Evolutionary conservation across 2,113 vertebrate genomes (phyloP).

Genomic region (Myrmophylax atrothorax): DNA sequence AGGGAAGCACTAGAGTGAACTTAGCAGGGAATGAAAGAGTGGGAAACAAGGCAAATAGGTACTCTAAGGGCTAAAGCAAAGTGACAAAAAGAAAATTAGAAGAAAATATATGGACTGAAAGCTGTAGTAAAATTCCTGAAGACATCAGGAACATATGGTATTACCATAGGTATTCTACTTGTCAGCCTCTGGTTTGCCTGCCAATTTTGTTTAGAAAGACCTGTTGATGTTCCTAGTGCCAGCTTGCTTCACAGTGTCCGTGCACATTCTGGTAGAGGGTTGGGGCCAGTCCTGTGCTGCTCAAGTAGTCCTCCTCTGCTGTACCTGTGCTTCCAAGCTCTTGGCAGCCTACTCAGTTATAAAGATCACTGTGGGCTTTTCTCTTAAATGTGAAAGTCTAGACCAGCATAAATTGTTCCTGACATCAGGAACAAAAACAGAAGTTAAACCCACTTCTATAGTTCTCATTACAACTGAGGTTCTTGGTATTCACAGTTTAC

Average conservation of each 20-base stretch:
- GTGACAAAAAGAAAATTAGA: not conserved
- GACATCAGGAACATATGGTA: not conserved
- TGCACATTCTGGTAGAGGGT: not conserved
- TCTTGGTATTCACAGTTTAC: not conserved
- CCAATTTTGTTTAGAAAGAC: not conserved
- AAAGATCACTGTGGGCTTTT: not conserved
- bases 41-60: not conserved
- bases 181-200: not conserved
- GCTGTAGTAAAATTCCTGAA: not conserved
- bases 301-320: not conserved
- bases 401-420: not conserved
- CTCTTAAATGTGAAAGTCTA: not conserved
- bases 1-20: not conserved
- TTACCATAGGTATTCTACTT: not conserved
- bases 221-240: not conserved
- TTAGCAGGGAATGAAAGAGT: not conserved
- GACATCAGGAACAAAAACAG: not conserved
- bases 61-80: not conserved
- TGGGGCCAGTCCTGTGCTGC: not conserved
- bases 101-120: not conserved
- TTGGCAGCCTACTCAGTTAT: not conserved
- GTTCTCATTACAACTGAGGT: not conserved
- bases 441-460: not conserved
- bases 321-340: not conserved
- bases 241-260: accelerated